Evolutionary conservation across 1,140 invertebrate genomes (phyloP), one percentile per base, ranked within the genome.

Genomic region (Heliconius himera): DNA sequence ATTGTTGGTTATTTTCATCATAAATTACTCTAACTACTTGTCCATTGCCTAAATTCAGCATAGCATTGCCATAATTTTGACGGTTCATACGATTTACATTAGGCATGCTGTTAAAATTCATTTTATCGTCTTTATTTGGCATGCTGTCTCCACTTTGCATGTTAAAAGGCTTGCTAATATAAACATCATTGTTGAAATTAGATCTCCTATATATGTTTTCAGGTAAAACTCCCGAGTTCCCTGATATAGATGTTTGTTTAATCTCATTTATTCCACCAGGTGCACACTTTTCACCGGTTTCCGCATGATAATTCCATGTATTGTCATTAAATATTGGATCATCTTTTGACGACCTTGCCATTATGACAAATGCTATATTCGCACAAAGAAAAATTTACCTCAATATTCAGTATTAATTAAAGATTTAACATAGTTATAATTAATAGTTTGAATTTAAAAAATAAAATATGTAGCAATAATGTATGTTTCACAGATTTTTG

Each of bases 331-430:
- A 92, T 86, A 87, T 89, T 77, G 91, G 89, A 86, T 93, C 91
- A 88, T 94, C 91, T 76, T 91, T 90, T 78, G 89, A 89, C 91
- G 91, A 93, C 91, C 93, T 93, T 92, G 91, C 91, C 93, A 94
- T 94, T 88, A 81, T 91, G 86, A 85, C 86, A 87, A 89, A 89
- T 83, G 82, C 80, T 87, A 79, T 79, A 73, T 80, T 73, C 84
- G 84, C 74, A 77, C 78, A 84, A 83, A 77, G 72, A 74, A 82
- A 79, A 49, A 66, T 66, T 56, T 66, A 66, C 0, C 9, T 75
- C 56, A 80, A 71, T 79, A 83, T 83, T 74, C 60, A 79, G 74
- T 41, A 72, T 38, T 72, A 36, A 80, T 79, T 90, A 78, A 89
- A 76, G 83, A 90, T 91, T 92, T 90, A 87, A 70, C 91, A 93